Evolutionary conservation across 2,888 invertebrate species (phyloP).

Genomic region (Neuroscelio doddi): DNA sequence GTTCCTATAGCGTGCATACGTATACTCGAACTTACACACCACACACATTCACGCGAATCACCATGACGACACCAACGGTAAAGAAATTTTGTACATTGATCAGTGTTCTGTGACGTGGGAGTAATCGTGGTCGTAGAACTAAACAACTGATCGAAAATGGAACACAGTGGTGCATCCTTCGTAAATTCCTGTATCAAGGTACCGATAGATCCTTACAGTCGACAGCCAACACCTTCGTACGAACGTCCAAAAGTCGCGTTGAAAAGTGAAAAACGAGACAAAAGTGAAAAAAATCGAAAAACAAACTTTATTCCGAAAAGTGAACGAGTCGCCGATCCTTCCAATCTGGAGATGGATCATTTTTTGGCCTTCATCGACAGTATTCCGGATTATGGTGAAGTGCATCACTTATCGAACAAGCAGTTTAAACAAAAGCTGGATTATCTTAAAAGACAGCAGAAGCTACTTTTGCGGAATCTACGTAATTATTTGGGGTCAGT

Average conservation of each 20-base stretch:
- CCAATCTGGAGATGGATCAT: conserved; percentile 70
- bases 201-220: conserved; percentile 81
- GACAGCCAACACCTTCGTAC: conserved; percentile 81
- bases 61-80: conserved; percentile 31
- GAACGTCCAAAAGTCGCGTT: conserved; percentile 73
- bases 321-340: conserved; percentile 19
- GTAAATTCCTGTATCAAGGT: conserved; percentile 82
- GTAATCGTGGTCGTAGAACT: too few species aligned
- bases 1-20: not conserved
- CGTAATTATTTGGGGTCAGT: conserved; percentile 66
- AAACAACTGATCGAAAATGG: conserved; percentile 68
- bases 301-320: conserved; percentile 45
- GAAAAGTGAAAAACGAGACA: conserved; percentile 19
- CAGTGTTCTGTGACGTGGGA: too few species aligned
- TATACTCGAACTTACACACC: conserved; percentile 3
- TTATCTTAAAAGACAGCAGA: conserved; percentile 78
- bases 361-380: conserved; percentile 83
- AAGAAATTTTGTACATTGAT: conserved; percentile 29
- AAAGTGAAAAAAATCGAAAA: conserved; percentile 28
- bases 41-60: not conserved
- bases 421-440: conserved; percentile 84
- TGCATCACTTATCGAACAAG: conserved; percentile 82
- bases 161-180: conserved; percentile 78
- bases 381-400: conserved; percentile 86
- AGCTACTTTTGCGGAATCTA: conserved; percentile 67